Evolutionary conservation across 2,888 invertebrate genomes (phyloP).

Genomic region (Lottia gigantea): DNA sequence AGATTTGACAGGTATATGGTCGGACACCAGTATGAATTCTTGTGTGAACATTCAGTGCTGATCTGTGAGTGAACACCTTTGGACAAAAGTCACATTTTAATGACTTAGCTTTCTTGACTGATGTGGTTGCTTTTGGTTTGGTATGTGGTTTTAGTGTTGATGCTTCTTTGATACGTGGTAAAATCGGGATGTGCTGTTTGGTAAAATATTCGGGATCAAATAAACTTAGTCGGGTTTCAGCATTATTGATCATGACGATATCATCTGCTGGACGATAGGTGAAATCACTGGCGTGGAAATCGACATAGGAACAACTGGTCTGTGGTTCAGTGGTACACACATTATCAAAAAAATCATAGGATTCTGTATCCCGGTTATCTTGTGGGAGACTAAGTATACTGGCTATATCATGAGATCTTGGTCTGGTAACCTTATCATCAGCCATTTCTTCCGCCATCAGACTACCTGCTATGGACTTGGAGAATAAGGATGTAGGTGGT

Average conservation of each 20-base stretch:
- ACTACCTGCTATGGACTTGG: background rate
- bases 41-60: background rate
- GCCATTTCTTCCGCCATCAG: background rate
- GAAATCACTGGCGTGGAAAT: no score
- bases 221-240: no score
- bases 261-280: no score
- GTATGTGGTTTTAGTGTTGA: no score
- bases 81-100: slow-evolving; percentile 7
- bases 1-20: background rate
- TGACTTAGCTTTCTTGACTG: no score
- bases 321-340: background rate
- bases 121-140: no score
- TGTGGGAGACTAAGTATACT: background rate
- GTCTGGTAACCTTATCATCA: background rate
- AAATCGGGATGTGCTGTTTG: no score
- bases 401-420: background rate
- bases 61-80: background rate
- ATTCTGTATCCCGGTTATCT: background rate
- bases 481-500: background rate
- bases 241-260: no score
- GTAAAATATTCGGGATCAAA: no score
- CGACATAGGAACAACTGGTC: no score
- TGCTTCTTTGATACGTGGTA: no score
- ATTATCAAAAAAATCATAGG: background rate
- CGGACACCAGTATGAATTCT: background rate